phyloP scores from a whole-genome alignment of 2,113 vertebrate species.

The Menura novaehollandiae region DNA sequence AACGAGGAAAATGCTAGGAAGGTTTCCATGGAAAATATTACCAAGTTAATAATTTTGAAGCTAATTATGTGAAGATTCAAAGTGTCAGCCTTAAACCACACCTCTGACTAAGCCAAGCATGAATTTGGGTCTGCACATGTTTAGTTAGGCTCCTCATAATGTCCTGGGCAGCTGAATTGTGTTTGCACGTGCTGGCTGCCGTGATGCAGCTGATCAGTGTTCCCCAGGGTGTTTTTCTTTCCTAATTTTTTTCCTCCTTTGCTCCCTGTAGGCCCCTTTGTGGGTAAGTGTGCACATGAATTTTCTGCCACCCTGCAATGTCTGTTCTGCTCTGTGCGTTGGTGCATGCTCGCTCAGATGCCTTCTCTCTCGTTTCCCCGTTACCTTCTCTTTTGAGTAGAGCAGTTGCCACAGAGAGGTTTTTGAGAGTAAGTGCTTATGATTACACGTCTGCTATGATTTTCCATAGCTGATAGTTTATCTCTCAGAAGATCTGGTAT shows the following conservation, averaged over 20 bases:
- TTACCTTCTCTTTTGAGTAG: background rate
- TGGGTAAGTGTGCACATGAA: background rate
- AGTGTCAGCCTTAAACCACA: background rate
- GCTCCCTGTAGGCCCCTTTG: background rate
- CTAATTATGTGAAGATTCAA: background rate
- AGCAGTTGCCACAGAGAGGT: background rate
- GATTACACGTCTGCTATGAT: background rate
- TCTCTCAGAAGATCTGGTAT: background rate
- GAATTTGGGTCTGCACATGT: background rate
- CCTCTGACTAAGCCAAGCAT: background rate
- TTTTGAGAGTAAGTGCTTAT: background rate
- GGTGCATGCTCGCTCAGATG: fast-evolving
- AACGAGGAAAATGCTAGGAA: background rate
- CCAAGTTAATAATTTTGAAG: background rate
- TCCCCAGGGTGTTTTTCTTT: background rate
- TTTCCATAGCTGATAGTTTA: background rate
- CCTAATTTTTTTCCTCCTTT: background rate
- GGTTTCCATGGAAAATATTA: background rate
- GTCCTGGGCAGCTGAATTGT: background rate
- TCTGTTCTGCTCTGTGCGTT: background rate
- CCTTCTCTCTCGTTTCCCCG: background rate
- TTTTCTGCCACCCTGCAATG: background rate
- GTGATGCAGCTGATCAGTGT: background rate
- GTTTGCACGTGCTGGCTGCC: background rate
- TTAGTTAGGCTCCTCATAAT: background rate